These are phyloP conservation scores for Odontomyia ornata DNA, from an alignment of 2,888 invertebrate species.

Conservation along the genomic window DNA sequence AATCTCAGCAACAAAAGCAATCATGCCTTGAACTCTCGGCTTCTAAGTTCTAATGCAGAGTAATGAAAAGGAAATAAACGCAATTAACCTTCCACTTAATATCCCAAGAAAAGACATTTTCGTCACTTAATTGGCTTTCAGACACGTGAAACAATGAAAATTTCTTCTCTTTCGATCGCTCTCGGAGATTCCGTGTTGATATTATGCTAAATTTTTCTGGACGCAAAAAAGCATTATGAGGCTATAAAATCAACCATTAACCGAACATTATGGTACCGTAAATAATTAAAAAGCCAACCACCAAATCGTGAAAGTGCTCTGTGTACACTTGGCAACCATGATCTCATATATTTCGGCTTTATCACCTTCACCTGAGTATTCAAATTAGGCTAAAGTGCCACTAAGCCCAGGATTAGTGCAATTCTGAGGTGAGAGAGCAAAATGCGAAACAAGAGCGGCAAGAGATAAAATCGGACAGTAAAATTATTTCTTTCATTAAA, in stretches of 20 bases:
- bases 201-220: slow-evolving; percentile 15
- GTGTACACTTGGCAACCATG: neutral
- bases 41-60: too few relatives aligned
- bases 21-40: too few relatives aligned
- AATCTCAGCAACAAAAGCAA: too few relatives aligned
- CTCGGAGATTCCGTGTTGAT: slow-evolving; percentile 5
- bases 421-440: neutral
- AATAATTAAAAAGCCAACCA: slow-evolving; percentile 20
- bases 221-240: slow-evolving; percentile 17
- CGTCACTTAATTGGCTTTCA: slow-evolving; percentile 14
- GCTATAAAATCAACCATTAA: slow-evolving; percentile 27
- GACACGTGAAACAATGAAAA: slow-evolving; percentile 11
- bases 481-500: slow-evolving; percentile 29
- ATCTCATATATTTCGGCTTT: slow-evolving; percentile 26
- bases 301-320: neutral
- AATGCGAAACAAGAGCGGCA: neutral
- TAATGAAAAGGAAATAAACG: slow-evolving; percentile 3
- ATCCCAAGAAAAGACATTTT: slow-evolving; percentile 13
- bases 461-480: slow-evolving; percentile 14
- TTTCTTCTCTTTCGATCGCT: slow-evolving; percentile 1
- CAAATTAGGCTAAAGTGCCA: slow-evolving; percentile 25
- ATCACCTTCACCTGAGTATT: slow-evolving; percentile 29
- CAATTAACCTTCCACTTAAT: neutral
- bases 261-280: slow-evolving; percentile 23
- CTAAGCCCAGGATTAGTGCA: slow-evolving; percentile 24